Percentiles rank a stretch among this genome's conserved stretches.
Evolutionary conservation across 1,140 invertebrate genomes (phyloP).

Genomic region (Protaetia brevitarsis): DNA sequence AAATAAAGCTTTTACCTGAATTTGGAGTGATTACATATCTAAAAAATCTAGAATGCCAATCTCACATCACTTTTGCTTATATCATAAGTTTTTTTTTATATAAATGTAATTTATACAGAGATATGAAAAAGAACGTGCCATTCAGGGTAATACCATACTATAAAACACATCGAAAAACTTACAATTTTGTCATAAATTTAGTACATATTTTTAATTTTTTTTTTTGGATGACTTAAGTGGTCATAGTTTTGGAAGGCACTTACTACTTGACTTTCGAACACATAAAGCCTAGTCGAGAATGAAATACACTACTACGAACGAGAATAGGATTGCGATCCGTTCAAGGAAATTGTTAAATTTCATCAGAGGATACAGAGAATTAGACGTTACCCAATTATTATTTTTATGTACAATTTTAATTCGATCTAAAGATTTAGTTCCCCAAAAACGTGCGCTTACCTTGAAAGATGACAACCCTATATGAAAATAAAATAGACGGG

Average conservation of each 20-base stretch:
- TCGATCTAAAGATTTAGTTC: background rate
- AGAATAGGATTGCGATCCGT: background rate
- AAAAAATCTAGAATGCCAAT: slow-evolving; percentile 42
- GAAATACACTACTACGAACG: slow-evolving; percentile 28
- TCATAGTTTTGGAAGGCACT: slow-evolving; percentile 50
- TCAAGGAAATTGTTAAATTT: background rate
- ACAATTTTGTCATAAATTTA: slow-evolving; percentile 46
- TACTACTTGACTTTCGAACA: slow-evolving; percentile 51
- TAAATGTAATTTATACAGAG: slow-evolving; percentile 42
- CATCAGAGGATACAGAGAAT: background rate
- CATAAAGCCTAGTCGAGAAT: slow-evolving; percentile 48
- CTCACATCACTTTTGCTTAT: slow-evolving; percentile 42
- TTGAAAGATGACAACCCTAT: slow-evolving; percentile 2
- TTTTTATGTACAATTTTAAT: background rate
- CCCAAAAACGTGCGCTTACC: background rate
- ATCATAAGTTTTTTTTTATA: slow-evolving; percentile 31
- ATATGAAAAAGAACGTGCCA: slow-evolving; percentile 50
- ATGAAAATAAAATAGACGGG: slow-evolving; percentile 5
- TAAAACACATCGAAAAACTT: slow-evolving; percentile 42
- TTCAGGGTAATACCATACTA: slow-evolving; percentile 46
- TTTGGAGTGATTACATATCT: slow-evolving; percentile 41
- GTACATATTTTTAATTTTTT: slow-evolving; percentile 31
- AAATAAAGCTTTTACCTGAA: slow-evolving; percentile 49
- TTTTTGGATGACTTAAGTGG: slow-evolving; percentile 48
- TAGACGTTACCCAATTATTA: background rate